A percentile compares a stretch with the other conserved stretches of the same genome.
Conservation (phyloP, 2,797 vertebrate genomes). For the Pangasius sanitwongsei region DNA sequence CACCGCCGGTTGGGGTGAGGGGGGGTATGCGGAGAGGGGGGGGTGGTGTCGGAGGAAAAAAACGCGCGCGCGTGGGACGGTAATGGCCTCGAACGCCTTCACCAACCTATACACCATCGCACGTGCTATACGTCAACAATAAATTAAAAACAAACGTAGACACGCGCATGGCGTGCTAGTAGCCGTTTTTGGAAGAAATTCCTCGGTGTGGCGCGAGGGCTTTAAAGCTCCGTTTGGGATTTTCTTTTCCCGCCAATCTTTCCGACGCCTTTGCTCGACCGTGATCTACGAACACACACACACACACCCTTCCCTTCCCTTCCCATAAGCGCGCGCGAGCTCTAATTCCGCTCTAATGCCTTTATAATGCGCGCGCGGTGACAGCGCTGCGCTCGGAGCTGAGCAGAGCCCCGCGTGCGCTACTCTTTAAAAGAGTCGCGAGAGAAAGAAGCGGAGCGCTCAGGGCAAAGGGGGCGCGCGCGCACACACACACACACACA, state of each 20-base stretch:
- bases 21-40: no score
- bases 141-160: background rate
- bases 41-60: no score
- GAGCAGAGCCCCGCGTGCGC: constrained; percentile 59
- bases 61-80: background rate
- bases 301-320: background rate
- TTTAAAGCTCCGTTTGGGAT: constrained; percentile 30
- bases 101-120: background rate
- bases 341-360: constrained; percentile 62
- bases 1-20: constrained; percentile 21
- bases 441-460: constrained; percentile 29
- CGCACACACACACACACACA: background rate
- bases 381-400: constrained; percentile 49
- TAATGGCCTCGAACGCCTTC: background rate
- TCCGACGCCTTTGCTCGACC: constrained; percentile 17
- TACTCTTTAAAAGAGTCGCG: constrained; percentile 35
- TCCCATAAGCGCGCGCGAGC: constrained; percentile 44
- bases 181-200: background rate
- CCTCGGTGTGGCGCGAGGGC: background rate
- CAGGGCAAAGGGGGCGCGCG: constrained; percentile 51
- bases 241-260: constrained; percentile 19
- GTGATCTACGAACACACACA: constrained; percentile 15
- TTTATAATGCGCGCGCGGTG: constrained; percentile 58
- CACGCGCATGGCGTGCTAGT: background rate
- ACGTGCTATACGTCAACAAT: background rate